Evolutionary conservation across 2,113 vertebrate genomes (phyloP), one percentile per base, ranked within the genome.

Genomic region (Sarotherodon lohbergeri): DNA sequence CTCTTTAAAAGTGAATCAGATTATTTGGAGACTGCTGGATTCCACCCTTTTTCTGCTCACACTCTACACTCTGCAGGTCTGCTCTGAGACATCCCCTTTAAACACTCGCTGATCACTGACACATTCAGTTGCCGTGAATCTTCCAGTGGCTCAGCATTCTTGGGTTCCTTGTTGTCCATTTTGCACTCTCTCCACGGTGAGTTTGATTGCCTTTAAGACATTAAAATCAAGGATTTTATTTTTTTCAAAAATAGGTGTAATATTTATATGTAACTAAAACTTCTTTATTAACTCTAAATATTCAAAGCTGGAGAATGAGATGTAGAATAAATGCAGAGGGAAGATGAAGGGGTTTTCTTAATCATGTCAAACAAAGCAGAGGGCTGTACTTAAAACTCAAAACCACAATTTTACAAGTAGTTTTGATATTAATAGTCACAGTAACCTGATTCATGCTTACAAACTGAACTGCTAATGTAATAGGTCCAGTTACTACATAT

Each of bases 211-310:
- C 24, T 11, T 5, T 7, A 76, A 48, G 71, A 48, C 24, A 1
- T 16, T 19, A 0, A 48, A 7, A 76, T 73, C 41, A 73, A 73
- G 22, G 22, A 76, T 0, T 76, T 0, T 9, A 73, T 73, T 73
- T 27, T 46, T 46, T 73, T 24, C 4, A 36, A 68, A 68, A 24
- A 43, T 1, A 46, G 6, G 43, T 11, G 43, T 0, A 17, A 76
- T 76, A 1, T 76, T 48, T 0, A 17, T 50, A 3, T 50, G 14
- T 50, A 19, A 1, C 43, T 12, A 0, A 48, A 27, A 48, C 43
- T 48, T 48, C 22, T 48, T 29, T 32, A 32, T 46, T 43, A 46
- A 46, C 5, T 27, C 22, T 46, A 46, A 46, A 46, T 16, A 43
- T 76, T 48, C 10, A 48, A 78, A 50, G 16, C 16, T 48, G 41